Evolutionary conservation across 2,888 invertebrate species (phyloP), one percentile per base, ranked within the genome.

Genomic region (Tachystola acroxantha): DNA sequence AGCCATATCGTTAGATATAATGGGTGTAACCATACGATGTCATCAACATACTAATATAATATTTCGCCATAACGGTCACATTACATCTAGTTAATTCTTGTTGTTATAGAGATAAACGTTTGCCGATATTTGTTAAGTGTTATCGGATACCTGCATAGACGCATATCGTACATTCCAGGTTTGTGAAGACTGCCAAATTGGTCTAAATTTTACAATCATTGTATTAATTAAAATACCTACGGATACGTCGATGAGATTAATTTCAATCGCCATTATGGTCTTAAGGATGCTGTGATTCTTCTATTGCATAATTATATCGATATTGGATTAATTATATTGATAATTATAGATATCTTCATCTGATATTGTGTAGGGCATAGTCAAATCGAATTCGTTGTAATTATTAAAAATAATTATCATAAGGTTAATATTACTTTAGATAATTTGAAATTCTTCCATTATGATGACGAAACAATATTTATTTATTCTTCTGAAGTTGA

Each of bases 141-240:
- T 81, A 81, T 78, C 77, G 78, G 75, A 80, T 80, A 82, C 78
- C 78, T 82, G 79, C 81, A 79, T 82, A 84, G 81, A 78, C 84
- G 85, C 86, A 86, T 86, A 86, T 86, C 85, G 81, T 80, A 85
- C 85, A 86, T 86, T 86, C 86, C 86, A 85, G 82, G 77, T 84
- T 84, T 80, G 81, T 85, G 68, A 86, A 86, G 86, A 86, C 86
- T 86, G 86, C 84, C 80, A 81, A 82, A 80, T 85, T 84, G 86
- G 85, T 86, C 85, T 85, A 85, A 86, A 86, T 86, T 86, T 81
- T 86, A 85, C 78, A 85, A 80, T 76, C 76, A 78, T 75, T 74
- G 69, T 76, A 77, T 59, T 75, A 67, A 65, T 76, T 74, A 53
- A 80, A 76, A 70, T 74, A 80, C 72, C 71, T 78, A 80, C 78